Base-by-base conservation (phyloP, 2,797 vertebrate species). In the Picus viridis region DNA sequence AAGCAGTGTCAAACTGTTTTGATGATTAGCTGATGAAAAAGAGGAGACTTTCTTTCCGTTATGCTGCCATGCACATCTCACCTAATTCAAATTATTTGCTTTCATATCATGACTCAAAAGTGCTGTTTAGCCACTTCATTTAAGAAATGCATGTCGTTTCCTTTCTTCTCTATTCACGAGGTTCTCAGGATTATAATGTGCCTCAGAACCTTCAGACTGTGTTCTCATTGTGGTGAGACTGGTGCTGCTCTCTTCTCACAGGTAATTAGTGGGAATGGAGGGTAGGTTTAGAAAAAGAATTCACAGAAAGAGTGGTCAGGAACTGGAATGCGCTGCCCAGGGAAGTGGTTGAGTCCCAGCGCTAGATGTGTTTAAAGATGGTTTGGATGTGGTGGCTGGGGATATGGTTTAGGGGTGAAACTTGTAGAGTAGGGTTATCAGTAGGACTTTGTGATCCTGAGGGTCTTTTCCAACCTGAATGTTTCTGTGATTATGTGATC, bases 11-110 rank as follows among this genome's bases (percentile, higher is more conserved):
- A 97, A 97, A 96, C 91, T 97, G 89, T 96, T 97, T 97, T 97
- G 97, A 97, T 98, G 98, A 98, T 97, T 98, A 97, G 88, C 95
- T 97, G 96, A 96, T 96, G 95, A 98, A 97, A 98, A 97, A 93
- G 82, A 97, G 96, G 94, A 96, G 94, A 92, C 67, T 94, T 96
- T 86, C 91, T 94, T 96, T 92, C 91, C 23, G 9, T 90, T 94
- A 85, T 3, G 12, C 84, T 95, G 93, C 96, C 86, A 83, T 91
- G 92, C 91, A 92, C 83, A 90, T 97, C 95, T 96, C 92, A 96
- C 95, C 95, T 97, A 96, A 97, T 93, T 95, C 91, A 89, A 96
- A 96, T 94, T 96, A 96, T 94, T 97, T 97, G 86, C 94, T 97
- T 96, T 88, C 79, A 91, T 96, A 97, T 95, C 92, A 86, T 41